Evolutionary conservation across 2,888 invertebrate species (phyloP), one percentile per base, ranked within the genome.

Genomic region (Hesperia comma): DNA sequence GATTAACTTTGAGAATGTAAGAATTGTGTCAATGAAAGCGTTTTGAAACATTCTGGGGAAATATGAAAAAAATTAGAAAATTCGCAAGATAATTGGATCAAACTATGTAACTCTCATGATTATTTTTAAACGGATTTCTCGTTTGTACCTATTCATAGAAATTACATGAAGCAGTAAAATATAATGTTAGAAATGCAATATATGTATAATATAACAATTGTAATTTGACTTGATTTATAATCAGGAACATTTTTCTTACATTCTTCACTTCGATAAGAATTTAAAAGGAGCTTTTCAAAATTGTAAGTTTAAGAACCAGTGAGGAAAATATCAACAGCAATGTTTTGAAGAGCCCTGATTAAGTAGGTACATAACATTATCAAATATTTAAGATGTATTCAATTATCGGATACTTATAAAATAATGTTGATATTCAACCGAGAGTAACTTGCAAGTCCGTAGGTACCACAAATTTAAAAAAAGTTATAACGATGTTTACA

Each of bases 391-490:
- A 61, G 53, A 14, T 53, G 51, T 61, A 46, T 43, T 61, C 43
- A 19, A 61, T 12, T 49, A 4, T 17, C 49, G 17, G 49, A 40
- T 19, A 49, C 32, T 14, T 46, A 46, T 43, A 49, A 41, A 40
- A 37, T 37, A 57, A 43, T 43, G 19, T 43, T 61, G 49, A 54
- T 62, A 54, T 40, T 53, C 40, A 43, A 55, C 55, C 46, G n/a
- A 37, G 43, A 55, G 55, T 55, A 40, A 33, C 55, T 63, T 43
- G 46, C 63, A 12, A 55, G 63, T 46, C 54, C 14, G 6, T n/a
- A n/a, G n/a, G n/a, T 46, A 6, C 2, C 17, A 17, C 8, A 7
- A 46, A 5, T 6, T 54, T 14, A 21, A 7, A 17, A 8, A 37
- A 12, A 37, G 12, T 37, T 37, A 2, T 12, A 37, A 37, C 12